phyloP scores from a whole-genome alignment of 2,113 vertebrate genomes.

The Uria aalge region DNA sequence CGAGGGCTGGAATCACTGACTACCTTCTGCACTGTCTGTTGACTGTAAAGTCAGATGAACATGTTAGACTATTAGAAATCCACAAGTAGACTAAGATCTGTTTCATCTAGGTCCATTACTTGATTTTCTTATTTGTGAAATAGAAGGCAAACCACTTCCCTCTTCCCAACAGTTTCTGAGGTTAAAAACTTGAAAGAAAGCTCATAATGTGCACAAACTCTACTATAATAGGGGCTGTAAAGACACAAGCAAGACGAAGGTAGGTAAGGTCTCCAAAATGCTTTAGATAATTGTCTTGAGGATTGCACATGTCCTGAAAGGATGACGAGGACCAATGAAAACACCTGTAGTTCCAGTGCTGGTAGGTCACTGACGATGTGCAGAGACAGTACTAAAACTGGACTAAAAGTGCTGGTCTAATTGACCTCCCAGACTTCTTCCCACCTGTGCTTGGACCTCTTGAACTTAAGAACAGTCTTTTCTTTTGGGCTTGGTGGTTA shows the following conservation, averaged over 20 bases:
- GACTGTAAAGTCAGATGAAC: not conserved
- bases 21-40: not conserved
- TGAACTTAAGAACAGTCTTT: not conserved
- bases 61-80: not conserved
- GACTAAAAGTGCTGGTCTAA: not conserved
- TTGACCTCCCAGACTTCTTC: not conserved
- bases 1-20: not conserved
- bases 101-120: not conserved
- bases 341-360: not conserved
- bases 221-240: not conserved
- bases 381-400: not conserved
- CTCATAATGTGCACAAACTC: not conserved
- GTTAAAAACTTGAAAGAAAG: not conserved
- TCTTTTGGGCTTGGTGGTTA: not conserved
- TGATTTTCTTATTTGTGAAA: not conserved
- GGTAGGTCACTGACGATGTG: accelerated
- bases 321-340: not conserved
- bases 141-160: not conserved
- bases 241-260: not conserved
- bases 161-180: not conserved
- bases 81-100: not conserved
- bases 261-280: not conserved
- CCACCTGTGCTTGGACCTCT: not conserved
- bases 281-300: not conserved
- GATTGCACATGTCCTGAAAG: not conserved